Conservation (phyloP, 2,797 vertebrate species). For the Darevskia nairensis region DNA sequence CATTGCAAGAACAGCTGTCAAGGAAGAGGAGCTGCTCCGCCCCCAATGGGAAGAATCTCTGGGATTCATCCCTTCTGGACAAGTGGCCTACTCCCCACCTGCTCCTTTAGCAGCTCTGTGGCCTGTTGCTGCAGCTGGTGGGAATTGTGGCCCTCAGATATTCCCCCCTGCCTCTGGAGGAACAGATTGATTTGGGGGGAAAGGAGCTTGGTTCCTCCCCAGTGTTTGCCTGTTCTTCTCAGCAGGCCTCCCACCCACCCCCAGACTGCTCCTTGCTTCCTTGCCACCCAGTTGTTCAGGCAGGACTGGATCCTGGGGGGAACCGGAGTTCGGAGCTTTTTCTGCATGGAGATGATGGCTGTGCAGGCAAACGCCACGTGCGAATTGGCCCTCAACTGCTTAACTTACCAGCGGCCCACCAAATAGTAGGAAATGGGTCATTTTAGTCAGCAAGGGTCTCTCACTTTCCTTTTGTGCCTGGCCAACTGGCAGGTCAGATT, state of each 20-base stretch:
- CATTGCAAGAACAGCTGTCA: neutral
- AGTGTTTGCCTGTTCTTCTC: neutral
- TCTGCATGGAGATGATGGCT: too few relatives aligned
- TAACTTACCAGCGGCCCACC: neutral
- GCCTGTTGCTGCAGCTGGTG: neutral
- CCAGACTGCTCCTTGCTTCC: neutral
- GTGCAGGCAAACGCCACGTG: too few relatives aligned
- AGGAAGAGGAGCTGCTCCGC: neutral
- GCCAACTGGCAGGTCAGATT: conserved; percentile 62
- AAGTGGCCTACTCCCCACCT: neutral
- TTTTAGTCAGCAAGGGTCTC: conserved; percentile 61
- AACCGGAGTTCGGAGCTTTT: neutral
- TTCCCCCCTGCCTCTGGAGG: too few relatives aligned
- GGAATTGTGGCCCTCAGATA: too few relatives aligned
- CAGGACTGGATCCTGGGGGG: neutral
- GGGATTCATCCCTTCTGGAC: neutral
- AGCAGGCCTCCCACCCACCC: too few relatives aligned
- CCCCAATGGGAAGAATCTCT: neutral
- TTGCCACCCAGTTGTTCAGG: neutral
- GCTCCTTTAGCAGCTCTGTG: neutral
- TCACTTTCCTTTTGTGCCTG: conserved; percentile 51
- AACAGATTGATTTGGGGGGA: neutral
- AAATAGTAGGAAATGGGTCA: conserved; percentile 51
- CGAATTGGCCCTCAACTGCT: neutral
- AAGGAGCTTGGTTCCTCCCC: neutral